A percentile compares a stretch with the other conserved stretches of the same genome.
Evolutionary conservation across 2,888 invertebrate genomes (phyloP).

Genomic region (Hoplodrina blanda): DNA sequence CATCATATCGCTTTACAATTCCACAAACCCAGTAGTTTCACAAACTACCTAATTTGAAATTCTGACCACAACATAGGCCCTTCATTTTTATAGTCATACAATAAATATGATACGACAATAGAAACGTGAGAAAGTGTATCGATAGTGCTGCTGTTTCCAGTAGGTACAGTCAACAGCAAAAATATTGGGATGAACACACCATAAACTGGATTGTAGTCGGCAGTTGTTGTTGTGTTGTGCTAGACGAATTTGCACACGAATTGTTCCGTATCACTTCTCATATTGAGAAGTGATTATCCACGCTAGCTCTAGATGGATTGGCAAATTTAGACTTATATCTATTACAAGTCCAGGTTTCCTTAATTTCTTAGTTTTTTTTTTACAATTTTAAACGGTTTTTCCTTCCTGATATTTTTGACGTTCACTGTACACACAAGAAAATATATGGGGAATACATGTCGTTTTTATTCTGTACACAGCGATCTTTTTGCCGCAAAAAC

Average conservation of each 20-base stretch:
- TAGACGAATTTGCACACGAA: too few species aligned
- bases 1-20: background rate
- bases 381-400: background rate
- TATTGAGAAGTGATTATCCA: too few species aligned
- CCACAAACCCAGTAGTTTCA: background rate
- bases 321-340: too few species aligned
- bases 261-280: too few species aligned
- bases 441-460: constrained; percentile 30
- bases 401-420: background rate
- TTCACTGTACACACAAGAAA: constrained; percentile 18
- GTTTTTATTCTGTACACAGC: constrained; percentile 32
- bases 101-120: constrained; percentile 49
- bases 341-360: too few species aligned
- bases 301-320: too few species aligned
- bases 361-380: too few species aligned
- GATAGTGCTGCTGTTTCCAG: constrained; percentile 14
- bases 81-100: constrained; percentile 39
- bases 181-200: background rate
- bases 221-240: too few species aligned
- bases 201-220: too few species aligned
- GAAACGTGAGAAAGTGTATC: constrained; percentile 20
- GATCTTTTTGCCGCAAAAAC: constrained; percentile 28
- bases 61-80: constrained; percentile 30
- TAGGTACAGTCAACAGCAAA: background rate
- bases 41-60: constrained; percentile 8